phyloP scores from a whole-genome alignment of 2,113 vertebrate species.

The Nyctereutes procyonoides region DNA sequence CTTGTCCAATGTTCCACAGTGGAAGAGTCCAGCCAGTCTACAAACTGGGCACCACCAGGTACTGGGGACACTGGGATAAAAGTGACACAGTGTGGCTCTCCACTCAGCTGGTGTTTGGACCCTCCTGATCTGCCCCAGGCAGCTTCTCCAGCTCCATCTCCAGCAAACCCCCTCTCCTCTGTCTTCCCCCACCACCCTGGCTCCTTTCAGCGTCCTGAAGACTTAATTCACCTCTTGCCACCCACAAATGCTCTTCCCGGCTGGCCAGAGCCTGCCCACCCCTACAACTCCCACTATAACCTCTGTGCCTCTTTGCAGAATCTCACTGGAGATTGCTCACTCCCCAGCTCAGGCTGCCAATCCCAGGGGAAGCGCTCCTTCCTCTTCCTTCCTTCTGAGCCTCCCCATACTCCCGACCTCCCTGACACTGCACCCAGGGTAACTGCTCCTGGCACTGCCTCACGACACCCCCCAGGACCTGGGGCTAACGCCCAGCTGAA shows the following conservation, averaged over 20 bases:
- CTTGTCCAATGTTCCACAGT: background rate
- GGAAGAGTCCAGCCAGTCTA: background rate
- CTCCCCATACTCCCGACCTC: background rate
- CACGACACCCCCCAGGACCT: background rate
- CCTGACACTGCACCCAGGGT: background rate
- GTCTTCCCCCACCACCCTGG: background rate
- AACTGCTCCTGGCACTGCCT: background rate
- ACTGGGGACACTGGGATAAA: background rate
- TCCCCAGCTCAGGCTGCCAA: background rate
- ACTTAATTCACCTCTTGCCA: background rate
- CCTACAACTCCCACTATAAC: background rate
- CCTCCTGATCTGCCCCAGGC: background rate
- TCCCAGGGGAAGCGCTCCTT: background rate
- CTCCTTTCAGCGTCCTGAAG: background rate
- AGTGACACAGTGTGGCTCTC: background rate
- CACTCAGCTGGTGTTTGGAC: accelerated
- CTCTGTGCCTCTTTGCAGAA: background rate
- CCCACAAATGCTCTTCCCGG: background rate
- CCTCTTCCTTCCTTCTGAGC: background rate
- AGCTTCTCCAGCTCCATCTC: background rate
- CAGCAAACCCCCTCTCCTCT: background rate
- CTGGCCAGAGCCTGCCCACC: background rate
- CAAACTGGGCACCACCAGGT: background rate
- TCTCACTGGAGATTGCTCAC: background rate
- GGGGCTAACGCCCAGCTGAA: background rate